Conservation (phyloP, 1,140 invertebrate genomes). For the Zaprionus taronus region DNA sequence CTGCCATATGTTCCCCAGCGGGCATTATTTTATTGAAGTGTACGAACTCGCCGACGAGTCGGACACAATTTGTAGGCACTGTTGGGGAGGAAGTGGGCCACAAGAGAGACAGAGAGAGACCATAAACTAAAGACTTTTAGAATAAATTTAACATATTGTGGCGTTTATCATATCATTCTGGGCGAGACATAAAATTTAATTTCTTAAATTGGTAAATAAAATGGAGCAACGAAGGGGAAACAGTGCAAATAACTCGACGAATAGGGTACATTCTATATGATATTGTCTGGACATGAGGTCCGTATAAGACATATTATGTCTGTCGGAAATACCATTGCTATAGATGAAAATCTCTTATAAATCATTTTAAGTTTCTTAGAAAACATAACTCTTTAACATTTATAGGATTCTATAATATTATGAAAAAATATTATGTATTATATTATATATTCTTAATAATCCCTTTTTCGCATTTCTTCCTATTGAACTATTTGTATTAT, state of each 20-base stretch:
- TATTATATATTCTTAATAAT: too few species aligned
- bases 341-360: background rate
- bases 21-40: constrained; percentile 78
- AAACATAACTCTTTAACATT: too few species aligned
- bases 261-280: constrained; percentile 1
- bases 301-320: background rate
- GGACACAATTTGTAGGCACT: constrained; percentile 71
- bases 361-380: background rate
- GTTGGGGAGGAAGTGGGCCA: constrained; percentile 5
- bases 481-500: too few species aligned
- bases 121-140: constrained; percentile 81
- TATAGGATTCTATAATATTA: too few species aligned
- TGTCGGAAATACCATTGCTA: background rate
- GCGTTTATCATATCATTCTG: constrained; percentile 72
- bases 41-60: constrained; percentile 30
- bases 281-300: background rate
- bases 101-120: constrained; percentile 8
- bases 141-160: constrained; percentile 79
- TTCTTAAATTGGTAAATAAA: constrained; percentile 75
- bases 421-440: too few species aligned
- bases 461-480: too few species aligned
- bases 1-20: constrained; percentile 81
- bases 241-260: constrained; percentile 9
- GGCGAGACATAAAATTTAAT: constrained; percentile 63
- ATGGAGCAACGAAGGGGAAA: background rate